Percentiles rank a stretch among this genome's conserved stretches.
Conservation (phyloP, 2,113 vertebrate genomes). For the Sceloporus tristichus region DNA sequence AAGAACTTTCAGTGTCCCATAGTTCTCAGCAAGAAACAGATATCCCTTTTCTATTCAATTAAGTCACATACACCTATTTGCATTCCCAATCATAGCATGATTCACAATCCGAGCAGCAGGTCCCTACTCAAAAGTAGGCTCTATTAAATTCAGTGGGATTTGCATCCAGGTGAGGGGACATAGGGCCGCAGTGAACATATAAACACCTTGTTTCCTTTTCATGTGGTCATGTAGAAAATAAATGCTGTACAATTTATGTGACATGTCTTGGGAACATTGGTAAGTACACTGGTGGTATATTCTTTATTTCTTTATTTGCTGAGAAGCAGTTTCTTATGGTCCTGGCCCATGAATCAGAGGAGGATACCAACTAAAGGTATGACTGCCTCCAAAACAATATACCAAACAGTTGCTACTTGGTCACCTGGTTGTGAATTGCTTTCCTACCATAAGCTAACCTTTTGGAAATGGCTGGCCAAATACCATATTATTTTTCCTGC, state of each 20-base stretch:
- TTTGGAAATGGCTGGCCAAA: too few relatives aligned
- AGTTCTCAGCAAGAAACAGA: slow-evolving; percentile 44
- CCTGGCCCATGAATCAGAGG: too few relatives aligned
- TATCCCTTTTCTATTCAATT: slow-evolving; percentile 43
- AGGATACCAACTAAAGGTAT: too few relatives aligned
- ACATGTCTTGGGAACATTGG: too few relatives aligned
- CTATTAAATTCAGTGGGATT: background rate
- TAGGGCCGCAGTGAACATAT: background rate
- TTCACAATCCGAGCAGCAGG: slow-evolving; percentile 2
- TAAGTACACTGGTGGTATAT: too few relatives aligned
- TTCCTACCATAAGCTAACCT: too few relatives aligned
- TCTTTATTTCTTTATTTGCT: too few relatives aligned
- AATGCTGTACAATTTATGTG: background rate
- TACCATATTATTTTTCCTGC: too few relatives aligned
- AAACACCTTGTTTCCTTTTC: slow-evolving; percentile 28
- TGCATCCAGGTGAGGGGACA: background rate
- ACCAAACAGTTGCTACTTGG: too few relatives aligned
- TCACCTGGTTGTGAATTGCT: too few relatives aligned
- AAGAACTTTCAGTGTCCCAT: slow-evolving; percentile 46
- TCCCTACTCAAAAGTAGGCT: background rate
- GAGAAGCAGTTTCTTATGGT: too few relatives aligned
- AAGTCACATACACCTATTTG: slow-evolving; percentile 38
- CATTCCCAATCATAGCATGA: slow-evolving; percentile 33
- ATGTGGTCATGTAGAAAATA: background rate
- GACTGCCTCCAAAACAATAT: too few relatives aligned